phyloP scores from a whole-genome alignment of 1,140 invertebrate genomes.

The Eulimnadia texana region DNA sequence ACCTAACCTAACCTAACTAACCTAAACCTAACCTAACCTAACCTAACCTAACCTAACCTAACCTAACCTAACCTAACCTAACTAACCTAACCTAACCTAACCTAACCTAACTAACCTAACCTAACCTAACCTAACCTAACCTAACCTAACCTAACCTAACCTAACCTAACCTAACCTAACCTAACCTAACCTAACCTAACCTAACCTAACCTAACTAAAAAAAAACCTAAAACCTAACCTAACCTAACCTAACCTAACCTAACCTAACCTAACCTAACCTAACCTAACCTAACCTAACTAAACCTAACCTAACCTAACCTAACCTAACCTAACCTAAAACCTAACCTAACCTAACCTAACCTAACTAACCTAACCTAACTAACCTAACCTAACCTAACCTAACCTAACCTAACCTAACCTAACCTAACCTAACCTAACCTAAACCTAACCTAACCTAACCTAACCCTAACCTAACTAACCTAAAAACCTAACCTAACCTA shows the following conservation, averaged over 20 bases:
- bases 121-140: conserved; percentile 6
- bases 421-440: neutral
- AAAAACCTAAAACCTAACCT: conserved; percentile 6
- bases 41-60: conserved; percentile 20
- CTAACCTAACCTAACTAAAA: neutral
- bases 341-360: conserved; percentile 18
- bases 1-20: conserved; percentile 22
- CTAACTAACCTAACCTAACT: conserved; percentile 16
- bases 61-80: neutral
- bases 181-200: conserved; percentile 1
- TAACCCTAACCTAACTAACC: neutral
- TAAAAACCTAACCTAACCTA: conserved; percentile 13
- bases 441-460: neutral
- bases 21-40: conserved; percentile 18
- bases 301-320: conserved; percentile 22
- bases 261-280: conserved; percentile 12
- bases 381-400: conserved; percentile 13
- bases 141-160: conserved; percentile 1
- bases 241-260: conserved; percentile 9
- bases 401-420: conserved; percentile 16
- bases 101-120: neutral
- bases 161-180: conserved; percentile 5
- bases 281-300: conserved; percentile 17
- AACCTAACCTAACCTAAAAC: conserved; percentile 22
- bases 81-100: neutral